These are phyloP conservation scores for Chaitophorus viminalis DNA, from an alignment of 2,888 invertebrate genomes.

Conservation along the genomic window DNA sequence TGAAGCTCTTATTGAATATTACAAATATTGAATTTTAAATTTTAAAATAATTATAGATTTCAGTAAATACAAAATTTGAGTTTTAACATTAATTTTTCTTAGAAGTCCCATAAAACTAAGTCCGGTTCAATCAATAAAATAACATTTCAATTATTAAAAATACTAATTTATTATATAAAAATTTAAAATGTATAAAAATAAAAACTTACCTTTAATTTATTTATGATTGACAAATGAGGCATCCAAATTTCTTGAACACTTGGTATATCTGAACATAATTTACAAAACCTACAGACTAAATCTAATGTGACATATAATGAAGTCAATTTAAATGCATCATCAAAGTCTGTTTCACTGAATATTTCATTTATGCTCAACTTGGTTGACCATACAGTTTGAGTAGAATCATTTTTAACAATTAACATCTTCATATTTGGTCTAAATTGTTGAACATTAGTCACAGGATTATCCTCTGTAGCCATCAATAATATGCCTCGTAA, in stretches of 20 bases:
- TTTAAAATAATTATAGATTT: neutral
- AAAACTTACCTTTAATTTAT: conserved; percentile 42
- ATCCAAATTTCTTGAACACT: conserved; percentile 53
- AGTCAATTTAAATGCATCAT: conserved; percentile 64
- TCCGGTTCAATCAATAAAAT: too few relatives aligned
- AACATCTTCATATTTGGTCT: conserved; percentile 42
- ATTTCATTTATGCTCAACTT: conserved; percentile 52
- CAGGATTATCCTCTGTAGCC: conserved; percentile 68
- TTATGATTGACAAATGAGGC: conserved; percentile 50
- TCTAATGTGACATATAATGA: conserved; percentile 53
- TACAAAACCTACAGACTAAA: conserved; percentile 39
- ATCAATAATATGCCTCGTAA: conserved; percentile 80
- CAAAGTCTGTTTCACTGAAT: conserved; percentile 66
- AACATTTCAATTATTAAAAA: too few relatives aligned
- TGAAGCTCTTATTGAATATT: too few relatives aligned
- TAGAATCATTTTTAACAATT: neutral
- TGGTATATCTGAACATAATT: conserved; percentile 45
- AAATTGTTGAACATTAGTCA: conserved; percentile 47
- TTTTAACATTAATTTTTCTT: too few relatives aligned
- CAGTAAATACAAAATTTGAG: too few relatives aligned
- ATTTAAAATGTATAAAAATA: neutral
- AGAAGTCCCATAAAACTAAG: too few relatives aligned
- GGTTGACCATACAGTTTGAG: conserved; percentile 17
- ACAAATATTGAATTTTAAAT: too few relatives aligned
- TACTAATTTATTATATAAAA: neutral